phyloP scores from a whole-genome alignment of 2,797 vertebrate genomes.

The Sebastes aleutianus region DNA sequence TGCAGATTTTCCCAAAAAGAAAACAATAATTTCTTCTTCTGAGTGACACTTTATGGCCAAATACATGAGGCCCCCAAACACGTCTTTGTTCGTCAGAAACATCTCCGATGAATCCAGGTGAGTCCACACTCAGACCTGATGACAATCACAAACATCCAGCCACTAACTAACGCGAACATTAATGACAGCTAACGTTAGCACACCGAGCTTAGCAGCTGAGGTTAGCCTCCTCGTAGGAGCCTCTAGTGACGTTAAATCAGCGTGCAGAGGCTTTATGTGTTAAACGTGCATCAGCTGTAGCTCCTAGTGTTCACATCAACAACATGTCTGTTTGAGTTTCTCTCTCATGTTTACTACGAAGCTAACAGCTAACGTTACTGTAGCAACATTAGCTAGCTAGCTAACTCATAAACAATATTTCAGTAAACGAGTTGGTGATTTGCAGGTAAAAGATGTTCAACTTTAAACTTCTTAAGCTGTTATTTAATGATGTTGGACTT shows the following conservation, averaged over 20 bases:
- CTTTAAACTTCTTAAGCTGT: background rate
- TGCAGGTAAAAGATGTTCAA: rapidly evolving
- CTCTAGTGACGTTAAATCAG: background rate
- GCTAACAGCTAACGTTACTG: background rate
- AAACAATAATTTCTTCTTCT: background rate
- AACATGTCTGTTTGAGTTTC: background rate
- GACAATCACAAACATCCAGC: too few relatives aligned
- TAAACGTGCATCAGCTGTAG: background rate
- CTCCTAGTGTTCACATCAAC: rapidly evolving
- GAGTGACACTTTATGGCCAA: constrained; percentile 83
- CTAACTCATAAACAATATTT: background rate
- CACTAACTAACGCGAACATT: background rate
- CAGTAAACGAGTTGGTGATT: rapidly evolving
- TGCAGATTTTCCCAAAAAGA: background rate
- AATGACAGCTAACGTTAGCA: constrained; percentile 19
- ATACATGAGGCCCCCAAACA: constrained; percentile 93
- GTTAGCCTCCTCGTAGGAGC: constrained; percentile 3
- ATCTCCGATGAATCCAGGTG: constrained; percentile 96
- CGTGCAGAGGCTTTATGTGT: background rate
- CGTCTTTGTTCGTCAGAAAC: constrained; percentile 95
- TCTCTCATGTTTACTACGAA: background rate
- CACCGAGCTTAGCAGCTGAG: constrained; percentile 45
- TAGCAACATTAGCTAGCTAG: background rate
- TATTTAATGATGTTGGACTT: rapidly evolving
- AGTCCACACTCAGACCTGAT: constrained; percentile 26